Evolutionary conservation across 2,113 vertebrate species (phyloP), one percentile per base, ranked within the genome.

Genomic region (Rhodinocichla rosea): DNA sequence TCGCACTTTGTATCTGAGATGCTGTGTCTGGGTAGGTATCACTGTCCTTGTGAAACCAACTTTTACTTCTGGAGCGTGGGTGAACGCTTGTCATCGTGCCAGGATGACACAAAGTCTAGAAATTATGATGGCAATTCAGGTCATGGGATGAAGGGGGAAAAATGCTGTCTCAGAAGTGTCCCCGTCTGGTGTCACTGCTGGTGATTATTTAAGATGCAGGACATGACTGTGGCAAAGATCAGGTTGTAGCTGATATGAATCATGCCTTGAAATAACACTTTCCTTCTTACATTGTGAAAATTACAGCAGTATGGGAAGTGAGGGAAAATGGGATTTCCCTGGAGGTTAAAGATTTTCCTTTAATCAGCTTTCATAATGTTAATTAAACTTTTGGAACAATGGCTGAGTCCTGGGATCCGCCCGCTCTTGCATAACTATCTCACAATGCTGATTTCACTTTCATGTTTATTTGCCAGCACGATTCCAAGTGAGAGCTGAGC

Each of bases 331-430:
- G 91, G 92, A 92, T 96, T 94, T 97, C 96, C 95, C 91, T 95
- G 82, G 71, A 94, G 80, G 95, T 94, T 97, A 96, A 95, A 97
- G 86, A 97, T 96, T 97, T 97, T 89, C 95, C 97, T 97, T 97
- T 96, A 97, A 97, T 97, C 95, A 87, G 94, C 88, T 94, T 96
- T 97, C 93, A 87, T 96, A 90, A 96, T 92, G 88, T 95, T 97
- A 96, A 97, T 97, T 94, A 94, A 95, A 89, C 0, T 92, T 87
- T 96, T 97, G 96, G 96, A 98, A 97, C 96, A 98, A 98, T 97
- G 97, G 97, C 96, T 96, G 32, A 62, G 95, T 93, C 69, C 86
- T 2, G 81, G 84, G 92, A 96, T 92, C 96, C 94, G 97, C 96
- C 96, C 94, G 87, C 93, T 96, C 97, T 97, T 97, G 95, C 96